Percentiles rank a stretch among this genome's conserved stretches.
Conservation (phyloP, 2,113 vertebrate species). For the Ciconia boyciana region DNA sequence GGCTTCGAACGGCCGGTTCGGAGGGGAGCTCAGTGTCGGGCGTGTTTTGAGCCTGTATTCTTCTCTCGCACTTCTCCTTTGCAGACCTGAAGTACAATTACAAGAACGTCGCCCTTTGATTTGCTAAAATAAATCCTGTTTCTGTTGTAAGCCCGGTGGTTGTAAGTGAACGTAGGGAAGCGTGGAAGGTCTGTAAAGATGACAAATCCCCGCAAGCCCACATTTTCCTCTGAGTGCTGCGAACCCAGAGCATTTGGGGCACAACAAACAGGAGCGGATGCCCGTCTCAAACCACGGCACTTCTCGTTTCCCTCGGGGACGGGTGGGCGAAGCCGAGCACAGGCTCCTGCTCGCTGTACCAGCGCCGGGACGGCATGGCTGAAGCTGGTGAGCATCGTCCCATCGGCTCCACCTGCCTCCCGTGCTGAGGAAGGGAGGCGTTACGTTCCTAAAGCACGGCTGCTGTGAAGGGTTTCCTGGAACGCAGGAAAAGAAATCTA, state of each 20-base stretch:
- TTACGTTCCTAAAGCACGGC: not conserved
- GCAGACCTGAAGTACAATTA: not conserved
- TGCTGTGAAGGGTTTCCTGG: not conserved
- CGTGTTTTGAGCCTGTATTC: accelerated
- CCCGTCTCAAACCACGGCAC: accelerated
- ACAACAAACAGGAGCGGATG: not conserved
- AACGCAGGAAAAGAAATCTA: not conserved
- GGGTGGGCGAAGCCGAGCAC: too few relatives aligned
- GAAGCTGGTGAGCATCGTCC: not conserved
- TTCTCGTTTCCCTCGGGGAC: not conserved
- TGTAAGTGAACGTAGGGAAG: not conserved
- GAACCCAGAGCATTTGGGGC: not conserved
- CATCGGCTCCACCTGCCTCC: not conserved
- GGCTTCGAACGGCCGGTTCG: not conserved
- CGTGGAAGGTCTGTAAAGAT: accelerated
- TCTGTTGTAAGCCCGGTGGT: not conserved
- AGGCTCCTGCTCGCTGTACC: not conserved
- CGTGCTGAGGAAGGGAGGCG: too few relatives aligned
- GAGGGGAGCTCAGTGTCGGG: not conserved
- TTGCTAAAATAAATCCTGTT: not conserved
- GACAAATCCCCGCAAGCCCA: not conserved
- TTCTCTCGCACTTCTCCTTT: not conserved
- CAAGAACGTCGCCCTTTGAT: not conserved
- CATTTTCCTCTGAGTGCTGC: not conserved
- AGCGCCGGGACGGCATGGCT: accelerated